Conservation (phyloP, 2,797 vertebrate genomes). For the Myripristis murdjan region DNA sequence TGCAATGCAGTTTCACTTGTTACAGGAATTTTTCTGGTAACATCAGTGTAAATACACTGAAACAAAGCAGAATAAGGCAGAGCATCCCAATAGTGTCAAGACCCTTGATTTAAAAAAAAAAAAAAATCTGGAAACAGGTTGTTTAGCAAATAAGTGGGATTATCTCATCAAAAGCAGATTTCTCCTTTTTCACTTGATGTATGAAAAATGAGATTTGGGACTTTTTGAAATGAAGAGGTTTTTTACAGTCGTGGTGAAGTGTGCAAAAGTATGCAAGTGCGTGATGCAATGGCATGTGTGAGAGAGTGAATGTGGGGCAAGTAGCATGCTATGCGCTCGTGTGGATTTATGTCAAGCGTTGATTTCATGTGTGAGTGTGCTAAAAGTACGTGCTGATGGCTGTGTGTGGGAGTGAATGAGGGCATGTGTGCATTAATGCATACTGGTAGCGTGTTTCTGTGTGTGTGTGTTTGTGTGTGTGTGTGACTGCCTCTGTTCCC, state of each 20-base stretch:
- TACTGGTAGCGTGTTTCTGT: slow-evolving; percentile 8
- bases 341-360: slow-evolving; percentile 64
- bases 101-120: too few species aligned
- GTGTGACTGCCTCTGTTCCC: slow-evolving; percentile 19
- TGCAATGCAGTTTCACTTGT: too few species aligned
- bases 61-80: too few species aligned
- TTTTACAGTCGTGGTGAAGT: not conserved
- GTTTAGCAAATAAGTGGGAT: too few species aligned
- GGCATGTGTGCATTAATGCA: slow-evolving; percentile 45
- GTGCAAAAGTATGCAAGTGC: slow-evolving; percentile 28
- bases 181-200: too few species aligned
- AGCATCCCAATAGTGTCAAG: too few species aligned
- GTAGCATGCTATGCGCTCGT: slow-evolving; percentile 15
- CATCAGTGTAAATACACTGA: too few species aligned
- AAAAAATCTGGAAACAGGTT: too few species aligned
- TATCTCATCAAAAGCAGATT: too few species aligned
- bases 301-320: slow-evolving; percentile 6
- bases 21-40: too few species aligned
- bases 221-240: not conserved
- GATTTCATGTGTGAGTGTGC: slow-evolving; percentile 57
- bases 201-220: too few species aligned
- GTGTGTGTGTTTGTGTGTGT: slow-evolving; percentile 14
- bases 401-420: slow-evolving; percentile 41
- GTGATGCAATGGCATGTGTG: slow-evolving; percentile 41
- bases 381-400: slow-evolving; percentile 3